Percentiles rank a stretch among this genome's conserved stretches.
phyloP scores from a whole-genome alignment of 1,140 invertebrate genomes.

The Phymorhynchus buccinoides region DNA sequence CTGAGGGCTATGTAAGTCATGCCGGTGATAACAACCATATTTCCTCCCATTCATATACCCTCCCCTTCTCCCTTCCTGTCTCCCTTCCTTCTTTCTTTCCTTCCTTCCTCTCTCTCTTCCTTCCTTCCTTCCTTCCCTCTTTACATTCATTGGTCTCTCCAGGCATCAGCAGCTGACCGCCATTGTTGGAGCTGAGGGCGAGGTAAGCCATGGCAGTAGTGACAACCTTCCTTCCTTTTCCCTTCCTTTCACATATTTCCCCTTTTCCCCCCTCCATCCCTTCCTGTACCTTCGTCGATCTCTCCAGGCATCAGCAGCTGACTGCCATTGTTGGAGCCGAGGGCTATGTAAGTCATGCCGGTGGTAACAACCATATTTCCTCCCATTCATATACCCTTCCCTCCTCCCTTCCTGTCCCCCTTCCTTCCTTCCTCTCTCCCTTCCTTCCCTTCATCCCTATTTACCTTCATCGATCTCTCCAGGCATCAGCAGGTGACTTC shows the following conservation, averaged over 20 bases:
- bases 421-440: constrained; percentile 14
- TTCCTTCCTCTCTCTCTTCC: background rate
- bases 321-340: constrained; percentile 60
- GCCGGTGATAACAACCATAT: constrained; percentile 71
- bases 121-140: background rate
- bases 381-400: no score
- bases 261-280: background rate
- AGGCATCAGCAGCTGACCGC: constrained; percentile 41
- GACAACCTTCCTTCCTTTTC: no score
- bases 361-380: constrained; percentile 72
- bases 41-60: no score
- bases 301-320: constrained; percentile 58
- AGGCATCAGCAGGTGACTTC: constrained; percentile 56
- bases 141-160: constrained; percentile 51
- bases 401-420: no score
- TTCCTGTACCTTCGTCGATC: constrained; percentile 64
- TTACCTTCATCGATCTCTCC: constrained; percentile 70
- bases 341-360: constrained; percentile 68
- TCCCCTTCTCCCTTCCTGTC: background rate
- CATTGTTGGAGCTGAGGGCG: constrained; percentile 60
- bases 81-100: background rate
- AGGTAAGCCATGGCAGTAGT: no score
- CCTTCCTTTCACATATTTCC: no score
- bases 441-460: no score
- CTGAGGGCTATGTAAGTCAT: constrained; percentile 68